Conservation (phyloP, 30 jellyfish, hydroid and myxozoan genomes). For the Cassiopea andromeda region DNA sequence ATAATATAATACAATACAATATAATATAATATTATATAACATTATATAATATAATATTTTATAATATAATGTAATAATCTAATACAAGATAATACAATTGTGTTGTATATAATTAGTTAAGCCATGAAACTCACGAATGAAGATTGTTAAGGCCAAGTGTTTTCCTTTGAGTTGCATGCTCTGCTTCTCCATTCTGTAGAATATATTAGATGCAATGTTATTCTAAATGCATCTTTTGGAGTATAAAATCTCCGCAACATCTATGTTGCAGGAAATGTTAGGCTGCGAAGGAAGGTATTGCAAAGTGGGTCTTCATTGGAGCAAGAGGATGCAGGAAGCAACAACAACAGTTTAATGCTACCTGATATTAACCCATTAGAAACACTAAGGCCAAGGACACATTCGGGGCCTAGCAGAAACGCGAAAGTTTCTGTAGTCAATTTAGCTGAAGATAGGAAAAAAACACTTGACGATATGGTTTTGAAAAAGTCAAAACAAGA, state of each 20-base stretch:
- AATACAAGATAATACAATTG: too few relatives aligned
- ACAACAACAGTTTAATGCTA: slow-evolving; percentile 20
- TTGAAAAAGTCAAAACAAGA: slow-evolving; percentile 53
- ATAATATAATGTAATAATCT: too few relatives aligned
- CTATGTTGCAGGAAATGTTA: slow-evolving; percentile 3
- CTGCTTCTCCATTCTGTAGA: too few relatives aligned
- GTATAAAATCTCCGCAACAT: background rate
- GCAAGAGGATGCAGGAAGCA: background rate
- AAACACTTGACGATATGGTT: slow-evolving; percentile 52
- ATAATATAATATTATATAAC: too few relatives aligned
- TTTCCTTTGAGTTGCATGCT: too few relatives aligned
- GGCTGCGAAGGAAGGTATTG: slow-evolving; percentile 16
- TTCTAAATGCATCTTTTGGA: too few relatives aligned
- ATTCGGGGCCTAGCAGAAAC: slow-evolving; percentile 58
- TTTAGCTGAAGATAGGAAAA: slow-evolving; percentile 18
- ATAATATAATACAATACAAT: too few relatives aligned
- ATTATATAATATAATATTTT: too few relatives aligned
- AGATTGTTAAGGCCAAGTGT: too few relatives aligned
- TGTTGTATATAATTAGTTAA: too few relatives aligned
- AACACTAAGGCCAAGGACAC: slow-evolving; percentile 58
- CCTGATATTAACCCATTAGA: slow-evolving; percentile 59
- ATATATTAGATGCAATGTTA: too few relatives aligned
- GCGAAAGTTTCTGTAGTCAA: background rate
- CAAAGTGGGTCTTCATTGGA: background rate
- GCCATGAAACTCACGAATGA: too few relatives aligned